These are phyloP conservation scores for Phenacoccus solenopsis DNA, from an alignment of 1,140 invertebrate genomes.

Conservation along the genomic window DNA sequence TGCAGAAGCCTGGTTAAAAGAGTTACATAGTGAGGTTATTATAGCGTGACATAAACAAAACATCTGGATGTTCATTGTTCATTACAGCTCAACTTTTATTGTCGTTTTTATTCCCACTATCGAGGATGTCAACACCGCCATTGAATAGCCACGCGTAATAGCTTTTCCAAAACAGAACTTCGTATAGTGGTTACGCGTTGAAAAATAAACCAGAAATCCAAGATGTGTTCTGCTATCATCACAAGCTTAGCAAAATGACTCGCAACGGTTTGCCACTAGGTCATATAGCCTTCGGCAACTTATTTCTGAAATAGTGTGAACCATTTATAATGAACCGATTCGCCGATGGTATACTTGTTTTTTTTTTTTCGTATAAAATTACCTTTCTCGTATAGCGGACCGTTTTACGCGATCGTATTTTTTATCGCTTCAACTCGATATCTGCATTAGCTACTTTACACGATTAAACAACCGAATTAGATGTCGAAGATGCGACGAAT, in stretches of 20 bases:
- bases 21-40: not conserved
- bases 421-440: too few species aligned
- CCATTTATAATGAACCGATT: not conserved
- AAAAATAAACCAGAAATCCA: not conserved
- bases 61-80: not conserved
- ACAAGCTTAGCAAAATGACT: not conserved
- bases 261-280: not conserved
- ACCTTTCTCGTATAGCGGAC: too few species aligned
- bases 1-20: not conserved
- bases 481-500: too few species aligned
- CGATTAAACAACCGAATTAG: too few species aligned
- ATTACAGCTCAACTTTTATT: not conserved
- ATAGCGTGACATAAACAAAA: not conserved
- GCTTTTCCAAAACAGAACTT: not conserved
- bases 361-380: not conserved
- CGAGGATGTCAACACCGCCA: not conserved
- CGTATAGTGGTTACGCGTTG: not conserved
- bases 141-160: not conserved
- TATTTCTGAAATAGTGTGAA: not conserved
- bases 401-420: too few species aligned
- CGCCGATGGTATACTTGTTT: not conserved
- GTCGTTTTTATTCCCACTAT: not conserved
- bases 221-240: not conserved
- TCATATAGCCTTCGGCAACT: not conserved
- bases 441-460: too few species aligned